These are phyloP conservation scores for Myiotriccus ornatus DNA, from an alignment of 2,797 vertebrate species.

Conservation along the genomic window DNA sequence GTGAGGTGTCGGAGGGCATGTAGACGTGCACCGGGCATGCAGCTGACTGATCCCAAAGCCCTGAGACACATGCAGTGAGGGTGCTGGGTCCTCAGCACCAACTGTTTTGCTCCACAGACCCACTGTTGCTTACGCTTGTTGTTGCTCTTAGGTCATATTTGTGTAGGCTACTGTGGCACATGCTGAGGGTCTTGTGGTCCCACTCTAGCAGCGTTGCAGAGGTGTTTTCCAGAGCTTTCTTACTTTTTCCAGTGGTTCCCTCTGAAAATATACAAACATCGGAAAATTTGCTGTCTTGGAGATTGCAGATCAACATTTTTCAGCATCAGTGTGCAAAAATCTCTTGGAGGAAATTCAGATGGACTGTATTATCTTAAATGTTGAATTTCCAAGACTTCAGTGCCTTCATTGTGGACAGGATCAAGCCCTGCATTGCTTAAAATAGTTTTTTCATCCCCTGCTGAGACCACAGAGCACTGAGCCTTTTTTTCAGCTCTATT, in stretches of 20 bases:
- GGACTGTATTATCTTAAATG: not conserved
- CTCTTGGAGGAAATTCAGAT: not conserved
- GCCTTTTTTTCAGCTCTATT: not conserved
- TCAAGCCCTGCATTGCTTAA: not conserved
- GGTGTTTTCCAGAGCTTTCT: not conserved
- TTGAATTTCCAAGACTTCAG: not conserved
- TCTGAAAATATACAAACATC: not conserved
- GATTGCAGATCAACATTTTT: not conserved
- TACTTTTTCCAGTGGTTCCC: not conserved
- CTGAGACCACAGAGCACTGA: not conserved
- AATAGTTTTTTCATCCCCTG: not conserved
- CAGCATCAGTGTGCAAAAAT: not conserved
- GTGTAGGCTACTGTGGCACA: not conserved
- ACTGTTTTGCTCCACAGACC: not conserved
- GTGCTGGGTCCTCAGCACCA: not conserved
- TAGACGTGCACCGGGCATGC: not conserved
- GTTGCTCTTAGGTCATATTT: not conserved
- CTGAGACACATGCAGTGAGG: not conserved
- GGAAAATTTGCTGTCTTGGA: not conserved
- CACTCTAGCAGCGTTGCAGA: not conserved
- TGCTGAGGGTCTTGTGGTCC: not conserved
- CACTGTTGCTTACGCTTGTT: not conserved
- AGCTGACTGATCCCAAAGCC: not conserved
- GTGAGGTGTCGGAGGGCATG: accelerated
- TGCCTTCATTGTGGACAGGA: not conserved